These are phyloP conservation scores for Lacerta viridis DNA, from an alignment of 2,797 vertebrate genomes.

Conservation along the genomic window DNA sequence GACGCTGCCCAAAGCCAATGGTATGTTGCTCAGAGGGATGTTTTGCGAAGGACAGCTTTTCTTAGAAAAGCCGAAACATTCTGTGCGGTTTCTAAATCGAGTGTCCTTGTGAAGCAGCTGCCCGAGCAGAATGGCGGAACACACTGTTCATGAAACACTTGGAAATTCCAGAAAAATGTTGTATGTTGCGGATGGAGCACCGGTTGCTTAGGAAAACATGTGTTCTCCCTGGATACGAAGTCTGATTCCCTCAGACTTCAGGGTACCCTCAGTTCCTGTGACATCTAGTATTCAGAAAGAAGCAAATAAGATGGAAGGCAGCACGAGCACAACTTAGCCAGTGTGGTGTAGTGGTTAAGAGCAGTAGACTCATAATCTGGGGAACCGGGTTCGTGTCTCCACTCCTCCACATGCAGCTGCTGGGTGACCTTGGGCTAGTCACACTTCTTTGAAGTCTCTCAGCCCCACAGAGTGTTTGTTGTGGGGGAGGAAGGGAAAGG, in stretches of 20 bases:
- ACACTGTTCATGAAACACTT: constrained; percentile 91
- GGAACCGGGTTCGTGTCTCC: no score
- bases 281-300: constrained; percentile 92
- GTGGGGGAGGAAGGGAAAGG: no score
- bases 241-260: constrained; percentile 92
- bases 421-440: no score
- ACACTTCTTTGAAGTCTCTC: no score
- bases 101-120: constrained; percentile 88
- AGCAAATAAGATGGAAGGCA: neutral
- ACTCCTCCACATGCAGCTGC: no score
- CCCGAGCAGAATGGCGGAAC: constrained; percentile 96
- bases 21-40: constrained; percentile 94
- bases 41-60: constrained; percentile 94
- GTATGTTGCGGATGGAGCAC: constrained; percentile 76
- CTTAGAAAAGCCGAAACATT: constrained; percentile 97
- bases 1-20: constrained; percentile 91
- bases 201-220: constrained; percentile 90
- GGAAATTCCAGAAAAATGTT: constrained; percentile 91
- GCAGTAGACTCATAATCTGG: no score
- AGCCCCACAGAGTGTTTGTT: no score
- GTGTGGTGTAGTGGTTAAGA: no score
- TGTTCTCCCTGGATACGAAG: constrained; percentile 94
- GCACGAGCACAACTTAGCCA: no score
- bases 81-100: constrained; percentile 92
- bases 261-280: constrained; percentile 93